Evolutionary conservation across 2,888 invertebrate species (phyloP).

Genomic region (Allophyes oxyacanthae): DNA sequence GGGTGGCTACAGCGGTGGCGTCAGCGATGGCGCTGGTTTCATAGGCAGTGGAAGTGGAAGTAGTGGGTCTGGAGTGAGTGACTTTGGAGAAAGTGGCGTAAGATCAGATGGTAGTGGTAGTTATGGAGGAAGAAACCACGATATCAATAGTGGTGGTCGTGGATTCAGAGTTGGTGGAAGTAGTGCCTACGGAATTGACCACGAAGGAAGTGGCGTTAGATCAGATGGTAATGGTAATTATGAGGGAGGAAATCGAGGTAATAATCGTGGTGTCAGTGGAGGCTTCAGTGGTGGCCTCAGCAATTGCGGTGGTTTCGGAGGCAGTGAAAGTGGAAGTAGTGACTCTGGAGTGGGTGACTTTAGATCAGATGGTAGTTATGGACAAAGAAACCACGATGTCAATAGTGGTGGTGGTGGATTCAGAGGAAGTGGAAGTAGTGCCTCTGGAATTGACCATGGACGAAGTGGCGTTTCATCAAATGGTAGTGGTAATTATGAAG

Average conservation of each 20-base stretch:
- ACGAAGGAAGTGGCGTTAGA: slow-evolving; percentile 1
- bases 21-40: slow-evolving; percentile 69
- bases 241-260: slow-evolving; percentile 35
- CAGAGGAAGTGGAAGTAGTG: too few species aligned
- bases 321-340: too few species aligned
- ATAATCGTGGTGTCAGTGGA: slow-evolving; percentile 34
- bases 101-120: slow-evolving; percentile 19
- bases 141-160: too few species aligned
- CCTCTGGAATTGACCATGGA: too few species aligned
- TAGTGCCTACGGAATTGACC: slow-evolving; percentile 18
- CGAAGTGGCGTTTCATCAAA: too few species aligned
- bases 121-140: slow-evolving; percentile 6
- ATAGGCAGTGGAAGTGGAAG: slow-evolving; percentile 57
- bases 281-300: slow-evolving; percentile 16
- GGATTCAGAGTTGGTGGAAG: slow-evolving; percentile 27
- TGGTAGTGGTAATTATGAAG: too few species aligned
- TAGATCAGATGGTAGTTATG: too few species aligned
- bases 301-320: too few species aligned
- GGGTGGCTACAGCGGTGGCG: slow-evolving; percentile 59
- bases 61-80: slow-evolving; percentile 29
- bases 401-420: too few species aligned
- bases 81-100: slow-evolving; percentile 24
- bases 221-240: slow-evolving; percentile 13
- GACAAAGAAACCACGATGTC: too few species aligned
- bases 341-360: too few species aligned